Base-by-base conservation (phyloP, 2,888 invertebrate genomes). In the Synergus gifuensis region DNA sequence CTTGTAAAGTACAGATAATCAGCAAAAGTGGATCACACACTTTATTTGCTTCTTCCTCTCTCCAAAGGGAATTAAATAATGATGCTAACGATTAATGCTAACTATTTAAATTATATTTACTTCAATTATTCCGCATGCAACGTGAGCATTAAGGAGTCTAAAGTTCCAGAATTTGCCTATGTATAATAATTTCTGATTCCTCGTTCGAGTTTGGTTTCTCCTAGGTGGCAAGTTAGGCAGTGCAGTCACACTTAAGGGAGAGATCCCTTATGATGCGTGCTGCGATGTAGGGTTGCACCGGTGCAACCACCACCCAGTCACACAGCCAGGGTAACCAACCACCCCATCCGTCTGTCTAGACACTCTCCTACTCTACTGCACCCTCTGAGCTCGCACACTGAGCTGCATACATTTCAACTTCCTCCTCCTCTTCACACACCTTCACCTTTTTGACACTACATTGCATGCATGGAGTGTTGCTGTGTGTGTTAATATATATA, bases 301-400 rank as follows among this genome's bases (percentile, higher is more conserved):
- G 83, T 83, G 84, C 84, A 83, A 86, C 87, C 84, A 84, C 86
- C 85, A 87, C 85, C 83, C 83, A 85, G 85, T 85, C 85, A 87
- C 83, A 76, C 81, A 86, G 80, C 83, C 81, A 85, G 44, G 82
- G 81, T 83, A 85, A 80, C 80, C 82, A 89, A 85, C 88, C 90
- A 87, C 88, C 89, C 89, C 87, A 78, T 64, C 82, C 81, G 90
- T 87, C 88, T 88, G 91, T 91, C 91, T 91, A 91, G 91, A 91
- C 91, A 88, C 88, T 89, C 89, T 90, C 90, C 88, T 90, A 90
- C 91, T 90, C 90, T 89, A 89, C 90, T 89, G 88, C 87, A 88
- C 89, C 89, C 90, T 89, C 88, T 85, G 87, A 87, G 86, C 85
- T 87, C 85, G 77, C 82, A 84, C 84, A 78, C 80, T 78, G 78